These are phyloP conservation scores for Phalanger gymnotis DNA, from an alignment of 2,797 vertebrate genomes.

Conservation along the genomic window DNA sequence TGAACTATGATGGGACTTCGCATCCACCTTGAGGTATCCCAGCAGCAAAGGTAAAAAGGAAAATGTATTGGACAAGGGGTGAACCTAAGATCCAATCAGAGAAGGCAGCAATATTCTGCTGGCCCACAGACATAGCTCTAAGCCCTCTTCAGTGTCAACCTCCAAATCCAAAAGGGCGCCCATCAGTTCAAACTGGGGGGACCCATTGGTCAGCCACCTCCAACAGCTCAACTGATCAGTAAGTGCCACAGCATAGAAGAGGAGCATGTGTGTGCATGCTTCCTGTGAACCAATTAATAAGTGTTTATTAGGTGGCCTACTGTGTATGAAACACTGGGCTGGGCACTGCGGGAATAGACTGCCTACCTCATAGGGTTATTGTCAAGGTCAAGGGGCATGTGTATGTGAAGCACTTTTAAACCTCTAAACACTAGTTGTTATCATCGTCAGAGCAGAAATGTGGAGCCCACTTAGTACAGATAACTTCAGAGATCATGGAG, in stretches of 20 bases:
- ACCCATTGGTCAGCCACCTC: neutral
- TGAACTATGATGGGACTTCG: neutral
- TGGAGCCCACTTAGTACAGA: too few species aligned
- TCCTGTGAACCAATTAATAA: neutral
- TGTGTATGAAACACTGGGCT: neutral
- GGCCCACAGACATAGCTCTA: neutral
- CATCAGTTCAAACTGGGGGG: neutral
- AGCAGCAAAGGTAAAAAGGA: neutral
- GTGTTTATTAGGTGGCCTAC: neutral
- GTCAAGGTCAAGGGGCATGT: too few species aligned
- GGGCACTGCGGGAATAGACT: too few species aligned
- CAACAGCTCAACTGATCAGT: neutral
- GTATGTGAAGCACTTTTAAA: too few species aligned
- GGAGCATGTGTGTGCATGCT: too few species aligned
- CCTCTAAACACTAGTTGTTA: too few species aligned
- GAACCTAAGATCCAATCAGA: neutral
- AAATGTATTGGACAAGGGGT: neutral
- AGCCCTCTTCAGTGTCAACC: neutral
- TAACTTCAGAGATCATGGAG: too few species aligned
- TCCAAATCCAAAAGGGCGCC: neutral
- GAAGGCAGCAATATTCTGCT: neutral
- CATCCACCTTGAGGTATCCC: neutral
- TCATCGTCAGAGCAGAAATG: too few species aligned
- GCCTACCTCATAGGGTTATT: too few species aligned
- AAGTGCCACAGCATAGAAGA: neutral